Conservation (phyloP, 2,113 vertebrate genomes). For the Mormyrus lacerda region DNA sequence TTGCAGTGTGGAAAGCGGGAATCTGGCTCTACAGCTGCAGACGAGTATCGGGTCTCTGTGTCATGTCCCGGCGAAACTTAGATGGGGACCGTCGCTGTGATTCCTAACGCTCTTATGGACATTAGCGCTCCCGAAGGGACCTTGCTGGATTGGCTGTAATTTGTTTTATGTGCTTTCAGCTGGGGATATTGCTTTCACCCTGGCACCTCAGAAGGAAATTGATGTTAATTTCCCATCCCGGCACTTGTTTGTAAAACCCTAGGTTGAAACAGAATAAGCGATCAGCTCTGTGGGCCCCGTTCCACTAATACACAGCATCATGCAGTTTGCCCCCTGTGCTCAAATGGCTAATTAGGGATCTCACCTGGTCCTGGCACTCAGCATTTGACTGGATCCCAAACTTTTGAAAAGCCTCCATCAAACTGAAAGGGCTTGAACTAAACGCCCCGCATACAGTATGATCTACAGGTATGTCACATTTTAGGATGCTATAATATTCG, state of each 20-base stretch:
- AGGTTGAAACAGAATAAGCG: not conserved
- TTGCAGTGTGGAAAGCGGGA: not conserved
- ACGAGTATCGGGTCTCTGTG: not conserved
- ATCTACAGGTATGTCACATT: not conserved
- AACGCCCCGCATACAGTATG: not conserved
- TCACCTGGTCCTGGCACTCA: slow-evolving; percentile 18
- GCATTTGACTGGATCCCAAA: slow-evolving; percentile 2
- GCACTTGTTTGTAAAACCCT: not conserved
- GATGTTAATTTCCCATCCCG: slow-evolving; percentile 16
- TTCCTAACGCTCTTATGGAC: not conserved
- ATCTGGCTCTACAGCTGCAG: not conserved
- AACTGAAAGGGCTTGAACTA: not conserved
- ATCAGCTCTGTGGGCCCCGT: not conserved
- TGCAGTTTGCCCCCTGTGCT: slow-evolving; percentile 23
- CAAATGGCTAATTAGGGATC: slow-evolving; percentile 23
- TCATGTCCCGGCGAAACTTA: not conserved
- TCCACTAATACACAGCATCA: not conserved
- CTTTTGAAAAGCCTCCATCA: slow-evolving; percentile 32
- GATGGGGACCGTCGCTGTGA: not conserved
- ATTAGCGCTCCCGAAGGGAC: not conserved
- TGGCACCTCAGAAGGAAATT: slow-evolving; percentile 25
- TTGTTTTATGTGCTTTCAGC: slow-evolving; percentile 31
- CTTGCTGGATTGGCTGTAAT: slow-evolving; percentile 19
- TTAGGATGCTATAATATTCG: not conserved
- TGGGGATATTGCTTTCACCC: slow-evolving; percentile 10